Conservation (phyloP, 2,888 invertebrate genomes). For the Monoplex corrugatus region DNA sequence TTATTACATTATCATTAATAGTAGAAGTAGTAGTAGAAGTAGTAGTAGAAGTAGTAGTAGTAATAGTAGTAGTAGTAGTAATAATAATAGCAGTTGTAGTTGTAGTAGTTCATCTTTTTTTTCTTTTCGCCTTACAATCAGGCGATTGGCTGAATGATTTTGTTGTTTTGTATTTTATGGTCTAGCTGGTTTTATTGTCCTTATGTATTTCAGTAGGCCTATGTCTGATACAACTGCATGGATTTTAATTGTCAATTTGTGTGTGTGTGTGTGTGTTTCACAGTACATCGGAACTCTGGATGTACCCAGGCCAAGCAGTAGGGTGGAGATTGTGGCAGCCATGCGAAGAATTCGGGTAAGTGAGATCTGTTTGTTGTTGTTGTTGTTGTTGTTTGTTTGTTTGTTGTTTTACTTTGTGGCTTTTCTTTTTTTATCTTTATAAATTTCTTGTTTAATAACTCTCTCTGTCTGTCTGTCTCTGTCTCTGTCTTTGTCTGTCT, state of each 20-base stretch:
- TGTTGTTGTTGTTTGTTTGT: too few relatives aligned
- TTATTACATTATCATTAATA: too few relatives aligned
- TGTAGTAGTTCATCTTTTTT: not conserved
- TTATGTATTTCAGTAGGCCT: not conserved
- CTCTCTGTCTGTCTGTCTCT: too few relatives aligned
- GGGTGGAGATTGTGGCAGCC: slow-evolving; percentile 99
- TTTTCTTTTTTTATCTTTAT: too few relatives aligned
- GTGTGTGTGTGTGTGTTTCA: slow-evolving; percentile 82
- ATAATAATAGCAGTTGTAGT: too few relatives aligned
- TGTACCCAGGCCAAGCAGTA: slow-evolving; percentile 96
- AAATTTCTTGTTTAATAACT: too few relatives aligned
- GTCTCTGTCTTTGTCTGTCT: too few relatives aligned
- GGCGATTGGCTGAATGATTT: not conserved
- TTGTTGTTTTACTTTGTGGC: too few relatives aligned
- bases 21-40: too few relatives aligned
- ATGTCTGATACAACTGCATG: not conserved
- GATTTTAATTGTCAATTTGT: not conserved
- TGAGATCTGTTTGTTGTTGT: slow-evolving; percentile 61
- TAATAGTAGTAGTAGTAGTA: too few relatives aligned
- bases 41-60: too few relatives aligned
- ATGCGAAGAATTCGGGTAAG: slow-evolving; percentile 99
- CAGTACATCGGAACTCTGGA: slow-evolving; percentile 99
- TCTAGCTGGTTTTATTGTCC: not conserved
- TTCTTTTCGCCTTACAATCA: not conserved
- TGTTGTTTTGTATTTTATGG: too few relatives aligned